Evolutionary conservation across 2,888 invertebrate genomes (phyloP).

Genomic region (Entomobrya proxima): DNA sequence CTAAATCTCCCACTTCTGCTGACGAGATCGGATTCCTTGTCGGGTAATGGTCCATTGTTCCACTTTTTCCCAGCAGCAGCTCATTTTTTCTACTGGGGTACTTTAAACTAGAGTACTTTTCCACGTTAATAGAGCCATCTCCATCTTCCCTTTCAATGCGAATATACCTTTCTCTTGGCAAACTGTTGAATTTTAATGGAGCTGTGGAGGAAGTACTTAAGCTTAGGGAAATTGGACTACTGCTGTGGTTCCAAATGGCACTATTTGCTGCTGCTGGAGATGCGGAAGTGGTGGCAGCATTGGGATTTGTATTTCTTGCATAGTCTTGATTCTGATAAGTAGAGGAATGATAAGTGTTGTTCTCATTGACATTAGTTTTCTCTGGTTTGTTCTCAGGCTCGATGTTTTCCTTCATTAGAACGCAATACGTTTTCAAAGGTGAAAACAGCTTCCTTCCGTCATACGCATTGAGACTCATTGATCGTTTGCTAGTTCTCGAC

Average conservation of each 20-base stretch:
- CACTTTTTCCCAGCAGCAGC: constrained; percentile 41
- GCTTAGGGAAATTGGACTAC: constrained; percentile 58
- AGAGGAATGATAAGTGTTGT: too few species aligned
- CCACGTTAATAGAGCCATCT: constrained; percentile 44
- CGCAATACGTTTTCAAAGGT: constrained; percentile 73
- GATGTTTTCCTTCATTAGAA: constrained; percentile 73
- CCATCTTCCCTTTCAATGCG: constrained; percentile 69
- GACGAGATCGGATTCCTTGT: constrained; percentile 28
- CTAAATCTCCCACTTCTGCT: background rate
- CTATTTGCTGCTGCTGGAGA: constrained; percentile 20
- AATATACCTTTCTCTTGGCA: constrained; percentile 70
- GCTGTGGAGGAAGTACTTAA: constrained; percentile 41
- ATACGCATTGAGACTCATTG: constrained; percentile 74
- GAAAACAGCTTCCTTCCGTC: constrained; percentile 73
- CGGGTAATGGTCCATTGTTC: constrained; percentile 44
- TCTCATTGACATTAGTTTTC: background rate
- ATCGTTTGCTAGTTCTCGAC: constrained; percentile 68
- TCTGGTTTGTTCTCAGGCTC: constrained; percentile 59
- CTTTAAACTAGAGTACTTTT: constrained; percentile 58
- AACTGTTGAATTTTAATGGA: constrained; percentile 68
- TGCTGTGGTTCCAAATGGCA: constrained; percentile 57
- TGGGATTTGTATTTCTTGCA: background rate
- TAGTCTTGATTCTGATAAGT: too few species aligned
- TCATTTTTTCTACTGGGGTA: constrained; percentile 50
- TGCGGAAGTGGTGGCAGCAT: background rate